These are phyloP conservation scores for Fragum whitleyi DNA, from an alignment of 2,888 invertebrate genomes.

Conservation along the genomic window DNA sequence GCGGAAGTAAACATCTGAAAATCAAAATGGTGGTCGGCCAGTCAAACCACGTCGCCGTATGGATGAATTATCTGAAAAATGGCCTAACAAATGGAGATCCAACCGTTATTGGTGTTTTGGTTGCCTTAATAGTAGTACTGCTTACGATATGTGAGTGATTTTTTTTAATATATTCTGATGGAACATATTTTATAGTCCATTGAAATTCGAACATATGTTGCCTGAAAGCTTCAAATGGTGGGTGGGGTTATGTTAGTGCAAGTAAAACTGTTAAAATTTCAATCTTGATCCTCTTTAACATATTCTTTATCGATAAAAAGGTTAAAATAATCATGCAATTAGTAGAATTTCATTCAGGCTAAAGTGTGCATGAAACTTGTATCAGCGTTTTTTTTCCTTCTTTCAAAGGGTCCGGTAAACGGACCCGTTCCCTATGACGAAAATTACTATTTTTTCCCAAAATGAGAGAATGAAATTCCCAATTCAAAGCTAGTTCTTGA, in stretches of 20 bases:
- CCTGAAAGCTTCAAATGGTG: not conserved
- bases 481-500: too few relatives aligned
- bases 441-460: too few relatives aligned
- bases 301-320: too few relatives aligned
- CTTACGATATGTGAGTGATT: slow-evolving; percentile 68
- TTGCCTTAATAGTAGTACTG: slow-evolving; percentile 64
- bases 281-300: too few relatives aligned
- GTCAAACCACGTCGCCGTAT: slow-evolving; percentile 54
- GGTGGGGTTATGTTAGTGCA: not conserved
- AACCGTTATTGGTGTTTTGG: slow-evolving; percentile 66
- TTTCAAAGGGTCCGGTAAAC: too few relatives aligned
- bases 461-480: too few relatives aligned
- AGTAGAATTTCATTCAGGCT: too few relatives aligned
- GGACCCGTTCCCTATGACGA: too few relatives aligned
- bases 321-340: too few relatives aligned
- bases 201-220: not conserved
- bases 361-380: too few relatives aligned
- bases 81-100: slow-evolving; percentile 69
- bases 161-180: not conserved
- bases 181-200: not conserved
- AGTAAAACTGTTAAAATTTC: too few relatives aligned
- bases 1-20: not conserved
- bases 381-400: too few relatives aligned
- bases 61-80: slow-evolving; percentile 61
- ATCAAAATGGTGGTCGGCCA: slow-evolving; percentile 47